Base-by-base conservation (phyloP, 92 coral and sea anemone genomes). In the Siderastrea siderea region DNA sequence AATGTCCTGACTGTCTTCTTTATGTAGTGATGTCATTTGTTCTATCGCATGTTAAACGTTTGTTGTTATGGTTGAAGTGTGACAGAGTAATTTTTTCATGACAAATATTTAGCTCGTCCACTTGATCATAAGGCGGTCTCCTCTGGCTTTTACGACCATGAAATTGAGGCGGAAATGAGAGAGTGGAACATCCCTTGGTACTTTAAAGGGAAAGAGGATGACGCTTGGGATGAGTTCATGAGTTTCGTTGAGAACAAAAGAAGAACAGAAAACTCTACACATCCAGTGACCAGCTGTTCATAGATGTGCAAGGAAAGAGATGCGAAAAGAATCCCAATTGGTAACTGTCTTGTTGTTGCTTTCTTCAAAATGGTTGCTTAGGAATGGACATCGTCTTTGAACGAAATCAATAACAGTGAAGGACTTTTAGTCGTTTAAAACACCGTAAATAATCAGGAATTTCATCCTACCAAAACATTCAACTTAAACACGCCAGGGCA, bases 181-280 rank as follows among this genome's bases (percentile, higher is more conserved):
- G 83, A 86, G 61, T 65, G 90, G 55, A 67, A 69, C 44, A n/a
- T 86, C 44, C 55, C 58, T 55, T 86, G 90, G 90, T 16, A 50
- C 10, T 86, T 86, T 68, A 78, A 52, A 72, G 90, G 90, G 15
- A 76, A 67, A 63, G 47, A 57, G 75, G 90, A 86, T 43, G 82
- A 86, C 0, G 73, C 83, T 66, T 19, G 79, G 54, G 90, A 86
- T 57, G 67, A 78, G 15, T 67, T 86, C 14, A 86, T 86, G 90
- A 53, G 11, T 6, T 77, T 46, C 74, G 51, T 86, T 19, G 90
- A 86, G 50, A 78, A 50, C 58, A 61, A 74, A 53, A 77, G 84
- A 68, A 38, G 90, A 16, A 67, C 55, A 6, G 90, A 86, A 69
- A 66, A 74, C 43, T 86, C 77, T 86, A 16, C 83, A 19, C 90